Evolutionary conservation across 2,888 invertebrate genomes (phyloP).

Genomic region (Sceliomorpha sp.): DNA sequence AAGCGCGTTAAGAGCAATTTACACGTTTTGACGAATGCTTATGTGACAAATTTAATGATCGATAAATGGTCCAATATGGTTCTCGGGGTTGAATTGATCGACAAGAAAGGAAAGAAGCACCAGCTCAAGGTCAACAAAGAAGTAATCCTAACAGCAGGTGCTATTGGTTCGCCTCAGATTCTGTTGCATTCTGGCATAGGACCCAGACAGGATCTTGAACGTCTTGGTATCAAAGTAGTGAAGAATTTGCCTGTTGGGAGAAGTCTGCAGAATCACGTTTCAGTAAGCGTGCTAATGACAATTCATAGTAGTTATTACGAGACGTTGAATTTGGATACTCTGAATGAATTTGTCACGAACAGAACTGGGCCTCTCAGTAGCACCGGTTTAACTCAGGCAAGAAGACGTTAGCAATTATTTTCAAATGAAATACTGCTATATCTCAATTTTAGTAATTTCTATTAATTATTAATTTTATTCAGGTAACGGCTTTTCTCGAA

Average conservation of each 20-base stretch:
- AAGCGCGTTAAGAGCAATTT: conserved; percentile 79
- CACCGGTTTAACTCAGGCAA: conserved; percentile 79
- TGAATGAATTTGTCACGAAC: conserved; percentile 73
- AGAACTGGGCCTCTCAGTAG: conserved; percentile 77
- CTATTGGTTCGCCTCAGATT: conserved; percentile 82
- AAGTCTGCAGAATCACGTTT: conserved; percentile 78
- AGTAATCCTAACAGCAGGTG: conserved; percentile 81
- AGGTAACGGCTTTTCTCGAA: conserved; percentile 76
- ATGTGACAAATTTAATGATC: conserved; percentile 78
- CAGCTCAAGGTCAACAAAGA: conserved; percentile 80
- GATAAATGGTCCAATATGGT: conserved; percentile 81
- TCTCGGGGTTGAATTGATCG: conserved; percentile 81
- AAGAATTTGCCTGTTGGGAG: conserved; percentile 74
- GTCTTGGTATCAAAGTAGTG: conserved; percentile 66
- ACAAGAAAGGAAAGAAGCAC: conserved; percentile 74
- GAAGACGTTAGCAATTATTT: conserved; percentile 64
- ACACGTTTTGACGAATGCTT: conserved; percentile 80
- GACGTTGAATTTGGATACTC: conserved; percentile 67
- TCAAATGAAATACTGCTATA: no score
- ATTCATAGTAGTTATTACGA: conserved; percentile 70
- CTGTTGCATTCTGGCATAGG: conserved; percentile 83
- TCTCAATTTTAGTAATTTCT: not conserved
- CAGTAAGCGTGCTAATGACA: conserved; percentile 65
- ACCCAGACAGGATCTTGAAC: conserved; percentile 78
- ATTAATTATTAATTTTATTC: not conserved